Conservation (phyloP, 2,888 invertebrate species). For the Phyllotreta cruciferae region DNA sequence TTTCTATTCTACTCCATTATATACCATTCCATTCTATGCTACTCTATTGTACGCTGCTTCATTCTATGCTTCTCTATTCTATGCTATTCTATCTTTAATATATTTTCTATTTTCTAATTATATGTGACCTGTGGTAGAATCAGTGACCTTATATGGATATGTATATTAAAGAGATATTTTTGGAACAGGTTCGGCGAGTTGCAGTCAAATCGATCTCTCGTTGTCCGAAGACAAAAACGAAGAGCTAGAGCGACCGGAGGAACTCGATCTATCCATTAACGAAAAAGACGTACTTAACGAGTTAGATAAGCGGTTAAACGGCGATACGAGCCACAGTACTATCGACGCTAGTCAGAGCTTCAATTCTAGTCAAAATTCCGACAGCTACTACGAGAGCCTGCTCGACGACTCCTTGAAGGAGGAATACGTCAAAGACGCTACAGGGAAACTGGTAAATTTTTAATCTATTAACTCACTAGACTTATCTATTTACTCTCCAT, state of each 20-base stretch:
- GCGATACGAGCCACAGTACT: constrained; percentile 36
- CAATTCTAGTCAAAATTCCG: constrained; percentile 56
- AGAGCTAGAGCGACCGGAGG: constrained; percentile 47
- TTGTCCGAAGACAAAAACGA: constrained; percentile 37
- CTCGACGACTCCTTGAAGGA: constrained; percentile 56
- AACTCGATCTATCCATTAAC: constrained; percentile 54
- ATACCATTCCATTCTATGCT: no score
- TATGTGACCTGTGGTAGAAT: no score
- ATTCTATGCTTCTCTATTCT: no score
- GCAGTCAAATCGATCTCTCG: constrained; percentile 43
- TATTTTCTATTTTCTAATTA: no score
- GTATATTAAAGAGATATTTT: no score
- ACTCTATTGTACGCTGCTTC: no score
- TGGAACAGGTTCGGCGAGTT: constrained; percentile 43
- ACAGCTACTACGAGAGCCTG: constrained; percentile 57
- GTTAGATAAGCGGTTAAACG: constrained; percentile 52
- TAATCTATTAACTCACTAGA: background rate
- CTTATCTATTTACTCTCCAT: background rate
- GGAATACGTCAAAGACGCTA: constrained; percentile 52
- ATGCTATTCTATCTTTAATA: no score
- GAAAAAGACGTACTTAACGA: constrained; percentile 58
- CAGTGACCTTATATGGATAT: no score
- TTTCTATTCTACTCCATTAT: no score
- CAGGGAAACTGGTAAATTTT: constrained; percentile 45
- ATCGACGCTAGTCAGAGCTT: constrained; percentile 39